Base-by-base conservation (phyloP, 2,113 vertebrate species). In the Myrmecobius fasciatus region DNA sequence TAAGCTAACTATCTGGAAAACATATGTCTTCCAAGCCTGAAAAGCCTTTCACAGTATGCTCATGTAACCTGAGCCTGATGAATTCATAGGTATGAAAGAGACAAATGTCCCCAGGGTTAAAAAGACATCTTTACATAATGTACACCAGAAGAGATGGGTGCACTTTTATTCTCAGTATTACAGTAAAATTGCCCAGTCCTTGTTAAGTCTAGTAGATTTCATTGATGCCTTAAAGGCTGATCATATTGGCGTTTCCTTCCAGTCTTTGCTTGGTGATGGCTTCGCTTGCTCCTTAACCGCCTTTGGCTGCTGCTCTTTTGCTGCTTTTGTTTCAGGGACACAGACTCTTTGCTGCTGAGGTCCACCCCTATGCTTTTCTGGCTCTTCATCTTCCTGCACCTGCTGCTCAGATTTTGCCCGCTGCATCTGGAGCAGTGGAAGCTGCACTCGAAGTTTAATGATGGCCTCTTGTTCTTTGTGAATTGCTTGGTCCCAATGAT, bases 381-480 rank as follows among this genome's bases (percentile, higher is more conserved):
- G 97, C 97, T 98, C 97, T 91, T 98, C 98, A 0, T 99, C 98
- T 2, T 99, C 99, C 96, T 97, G 98, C 0, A 95, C 97, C 97
- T 96, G 98, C 94, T 98, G 98, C 95, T 99, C 99, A 0, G 99
- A 98, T 92, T 99, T 99, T 0, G 99, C 98, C 47, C 99, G 99
- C 98, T 99, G 99, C 97, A 98, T 98, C 97, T 99, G 99, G 91
- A 99, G 98, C 60, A 99, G 99, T 22, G 99, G 99, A 0, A 99
- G 99, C 99, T 99, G 99, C 91, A 99, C 99, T 0, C 99, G 99
- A 94, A 99, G 99, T 95, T 99, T 99, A 26, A 99, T 99, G 98
- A 99, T 99, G 98, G 99, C 99, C 98, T 99, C 99, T 20, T 99
- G 99, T 97, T 99, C 99, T 97, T 99, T 99, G 0, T 99, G 99